These are phyloP conservation scores for Anhinga anhinga DNA, from an alignment of 2,113 vertebrate genomes.

Conservation along the genomic window DNA sequence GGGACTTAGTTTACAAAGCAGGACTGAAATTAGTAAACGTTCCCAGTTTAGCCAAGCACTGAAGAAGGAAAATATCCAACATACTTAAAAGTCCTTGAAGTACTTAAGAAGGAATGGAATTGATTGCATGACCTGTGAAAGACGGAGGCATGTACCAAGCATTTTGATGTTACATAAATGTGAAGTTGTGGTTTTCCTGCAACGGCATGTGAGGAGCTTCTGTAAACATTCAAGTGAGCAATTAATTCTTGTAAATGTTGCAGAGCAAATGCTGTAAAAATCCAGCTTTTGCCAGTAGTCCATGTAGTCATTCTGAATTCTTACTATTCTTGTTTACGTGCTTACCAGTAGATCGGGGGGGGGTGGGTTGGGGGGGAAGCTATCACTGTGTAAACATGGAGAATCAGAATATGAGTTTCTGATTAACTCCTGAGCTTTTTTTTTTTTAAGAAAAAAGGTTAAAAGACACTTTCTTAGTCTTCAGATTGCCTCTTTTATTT, in stretches of 20 bases:
- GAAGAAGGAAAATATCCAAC: background rate
- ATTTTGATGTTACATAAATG: background rate
- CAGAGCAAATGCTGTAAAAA: conserved; percentile 3
- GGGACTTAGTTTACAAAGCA: background rate
- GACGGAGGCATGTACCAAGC: background rate
- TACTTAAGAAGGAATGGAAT: background rate
- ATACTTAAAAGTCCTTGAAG: background rate
- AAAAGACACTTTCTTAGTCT: background rate
- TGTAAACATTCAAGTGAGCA: background rate
- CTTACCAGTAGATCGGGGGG: background rate
- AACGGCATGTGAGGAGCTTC: background rate
- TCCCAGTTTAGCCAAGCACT: background rate
- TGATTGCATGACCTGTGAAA: background rate
- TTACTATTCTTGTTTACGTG: background rate
- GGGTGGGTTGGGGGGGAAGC: accelerated
- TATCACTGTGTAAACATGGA: accelerated
- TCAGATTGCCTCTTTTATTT: background rate
- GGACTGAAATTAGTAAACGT: background rate
- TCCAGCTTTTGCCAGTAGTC: background rate
- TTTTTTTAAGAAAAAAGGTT: background rate
- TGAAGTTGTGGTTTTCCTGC: background rate
- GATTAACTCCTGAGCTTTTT: no score
- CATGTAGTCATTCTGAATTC: background rate
- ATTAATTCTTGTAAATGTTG: conserved; percentile 2
- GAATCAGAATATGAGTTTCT: background rate